Evolutionary conservation across 2,113 vertebrate genomes (phyloP), one percentile per base, ranked within the genome.

Genomic region (Nibea albiflora): DNA sequence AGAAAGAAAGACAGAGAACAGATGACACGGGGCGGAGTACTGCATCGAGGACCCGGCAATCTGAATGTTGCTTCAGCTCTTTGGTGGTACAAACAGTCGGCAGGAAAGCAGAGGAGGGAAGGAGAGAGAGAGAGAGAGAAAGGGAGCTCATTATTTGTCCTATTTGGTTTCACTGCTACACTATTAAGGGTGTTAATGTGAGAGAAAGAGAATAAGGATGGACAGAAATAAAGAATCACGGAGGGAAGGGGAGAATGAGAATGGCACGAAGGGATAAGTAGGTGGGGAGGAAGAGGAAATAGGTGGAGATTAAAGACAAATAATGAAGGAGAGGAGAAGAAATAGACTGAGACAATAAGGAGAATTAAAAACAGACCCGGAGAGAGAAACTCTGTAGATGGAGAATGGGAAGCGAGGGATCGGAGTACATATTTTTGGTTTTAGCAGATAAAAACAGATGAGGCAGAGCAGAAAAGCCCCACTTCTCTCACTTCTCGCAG

Each of bases 381-480:
- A 35, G 35, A 53, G 1, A 11, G 31, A 72, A 44, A 44, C 9
- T 12, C 8, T 15, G 62, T 15, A 26, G 31, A 24, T 14, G 12
- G 15, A 56, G 46, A 39, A 11, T 8, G 4, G 4, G 46, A 26
- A 24, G 20, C 17, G 7, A 26, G 19, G 65, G 26, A 42, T 39
- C 0, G 26, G 8, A 78, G 50, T 12, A 53, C 46, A 42, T 39
- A 56, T 60, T 78, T 78, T 76, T 50, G 39, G 26, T 73, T 81
- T 67, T 8, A 61, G 49, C 46, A 71, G 73, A 85, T 88, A 76
- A 84, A 85, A 83, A 49, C 50, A 69, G 24, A 88, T 11, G 63
- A 90, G 67, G 63, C 44, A 52, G 53, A 74, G 44, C 47, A 67
- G 68, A 68, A 58, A 46, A 75, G 67, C 60, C n/a, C 53, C n/a